phyloP scores from a whole-genome alignment of 2,113 vertebrate species.

The Oriolus oriolus region DNA sequence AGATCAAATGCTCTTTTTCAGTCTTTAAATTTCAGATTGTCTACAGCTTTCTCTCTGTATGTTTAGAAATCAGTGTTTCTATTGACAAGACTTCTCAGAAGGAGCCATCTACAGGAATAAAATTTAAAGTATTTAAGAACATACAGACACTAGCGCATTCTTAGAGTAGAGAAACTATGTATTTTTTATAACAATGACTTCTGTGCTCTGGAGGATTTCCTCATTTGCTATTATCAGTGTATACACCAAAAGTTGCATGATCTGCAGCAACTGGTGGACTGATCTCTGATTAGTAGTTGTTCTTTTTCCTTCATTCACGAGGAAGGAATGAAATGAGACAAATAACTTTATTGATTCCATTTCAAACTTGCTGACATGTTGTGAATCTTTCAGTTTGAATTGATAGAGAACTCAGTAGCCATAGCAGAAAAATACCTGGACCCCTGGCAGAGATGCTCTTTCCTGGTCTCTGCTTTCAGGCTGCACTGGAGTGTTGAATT shows the following conservation, averaged over 20 bases:
- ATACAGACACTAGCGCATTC: neutral
- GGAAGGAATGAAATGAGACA: neutral
- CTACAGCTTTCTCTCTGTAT: neutral
- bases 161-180: neutral
- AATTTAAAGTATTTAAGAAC: neutral
- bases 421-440: neutral
- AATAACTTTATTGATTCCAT: neutral
- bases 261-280: neutral
- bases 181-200: neutral
- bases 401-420: neutral
- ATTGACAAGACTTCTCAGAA: neutral
- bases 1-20: neutral
- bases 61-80: neutral
- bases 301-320: neutral
- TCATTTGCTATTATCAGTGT: neutral
- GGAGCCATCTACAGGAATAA: neutral
- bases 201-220: neutral
- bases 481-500: neutral
- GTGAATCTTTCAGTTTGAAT: neutral
- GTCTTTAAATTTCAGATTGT: neutral
- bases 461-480: neutral
- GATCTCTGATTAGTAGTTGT: neutral
- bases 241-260: neutral
- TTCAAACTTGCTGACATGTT: neutral
- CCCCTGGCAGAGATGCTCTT: neutral